These are phyloP conservation scores for Trachymyrmex cornetzi DNA, from an alignment of 1,140 invertebrate species.

Conservation along the genomic window DNA sequence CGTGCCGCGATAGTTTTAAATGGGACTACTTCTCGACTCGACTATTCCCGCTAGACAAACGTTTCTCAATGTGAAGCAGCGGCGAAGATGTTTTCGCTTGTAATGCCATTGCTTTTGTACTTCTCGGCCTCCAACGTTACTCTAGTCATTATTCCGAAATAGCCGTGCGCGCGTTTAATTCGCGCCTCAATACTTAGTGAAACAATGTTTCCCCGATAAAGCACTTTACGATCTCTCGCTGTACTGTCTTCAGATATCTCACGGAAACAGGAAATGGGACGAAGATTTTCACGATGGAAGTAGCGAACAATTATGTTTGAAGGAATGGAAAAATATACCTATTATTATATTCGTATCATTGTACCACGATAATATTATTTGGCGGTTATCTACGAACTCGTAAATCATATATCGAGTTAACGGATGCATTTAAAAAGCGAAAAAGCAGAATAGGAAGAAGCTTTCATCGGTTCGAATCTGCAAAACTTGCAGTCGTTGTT, in stretches of 20 bases:
- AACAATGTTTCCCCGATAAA: conserved; percentile 46
- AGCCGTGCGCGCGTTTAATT: conserved; percentile 39
- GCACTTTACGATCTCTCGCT: conserved; percentile 12
- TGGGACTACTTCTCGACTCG: background rate
- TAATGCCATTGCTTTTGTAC: background rate
- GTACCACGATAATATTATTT: conserved; percentile 58
- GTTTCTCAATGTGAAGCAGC: background rate
- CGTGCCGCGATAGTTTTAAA: background rate
- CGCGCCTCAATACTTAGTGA: conserved; percentile 14
- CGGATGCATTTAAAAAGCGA: conserved; percentile 20
- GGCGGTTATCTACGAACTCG: background rate
- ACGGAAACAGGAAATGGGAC: background rate
- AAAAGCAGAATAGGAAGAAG: conserved; percentile 25
- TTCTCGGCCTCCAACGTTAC: conserved; percentile 25
- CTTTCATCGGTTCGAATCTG: conserved; percentile 47
- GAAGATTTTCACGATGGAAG: background rate
- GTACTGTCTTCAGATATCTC: background rate
- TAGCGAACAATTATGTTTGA: background rate
- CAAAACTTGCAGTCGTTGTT: conserved; percentile 52
- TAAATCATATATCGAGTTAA: conserved; percentile 62
- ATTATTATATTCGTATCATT: background rate
- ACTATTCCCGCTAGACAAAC: background rate
- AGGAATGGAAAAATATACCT: conserved; percentile 26
- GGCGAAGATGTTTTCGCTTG: background rate
- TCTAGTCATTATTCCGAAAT: conserved; percentile 43